Conservation (phyloP, 2,888 invertebrate genomes). For the Cosmorhoe ocellata region DNA sequence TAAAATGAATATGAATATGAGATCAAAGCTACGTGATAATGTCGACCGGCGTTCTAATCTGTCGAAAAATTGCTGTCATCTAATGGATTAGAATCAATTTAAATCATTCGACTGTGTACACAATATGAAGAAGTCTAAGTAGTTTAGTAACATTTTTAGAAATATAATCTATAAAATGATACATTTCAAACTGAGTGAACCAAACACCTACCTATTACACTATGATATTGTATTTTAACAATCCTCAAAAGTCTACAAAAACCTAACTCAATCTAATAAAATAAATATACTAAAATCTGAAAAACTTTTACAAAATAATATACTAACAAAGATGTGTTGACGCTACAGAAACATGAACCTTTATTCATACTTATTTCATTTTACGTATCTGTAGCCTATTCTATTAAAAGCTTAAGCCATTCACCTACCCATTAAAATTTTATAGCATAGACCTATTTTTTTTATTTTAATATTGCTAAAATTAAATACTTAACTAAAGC, state of each 20-base stretch:
- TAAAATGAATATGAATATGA: constrained; percentile 45
- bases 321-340: background rate
- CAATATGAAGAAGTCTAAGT: constrained; percentile 5
- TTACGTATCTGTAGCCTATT: constrained; percentile 9
- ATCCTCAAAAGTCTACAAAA: background rate
- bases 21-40: constrained; percentile 20
- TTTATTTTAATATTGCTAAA: constrained; percentile 3
- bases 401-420: constrained; percentile 28
- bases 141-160: constrained; percentile 2
- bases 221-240: background rate
- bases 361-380: background rate
- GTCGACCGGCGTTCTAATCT: constrained; percentile 13
- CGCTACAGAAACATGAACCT: constrained; percentile 2
- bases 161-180: constrained; percentile 1
- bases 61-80: constrained; percentile 5
- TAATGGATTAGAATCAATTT: constrained; percentile 2
- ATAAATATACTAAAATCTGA: background rate
- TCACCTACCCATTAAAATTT: constrained; percentile 16
- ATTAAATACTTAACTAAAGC: no score
- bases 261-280: background rate
- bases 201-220: constrained; percentile 5
- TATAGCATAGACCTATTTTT: constrained; percentile 3
- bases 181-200: constrained; percentile 7
- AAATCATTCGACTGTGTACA: background rate
- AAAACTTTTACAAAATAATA: constrained; percentile 1